These are phyloP conservation scores for Arizona elegans DNA, from an alignment of 2,113 vertebrate species.

Conservation along the genomic window DNA sequence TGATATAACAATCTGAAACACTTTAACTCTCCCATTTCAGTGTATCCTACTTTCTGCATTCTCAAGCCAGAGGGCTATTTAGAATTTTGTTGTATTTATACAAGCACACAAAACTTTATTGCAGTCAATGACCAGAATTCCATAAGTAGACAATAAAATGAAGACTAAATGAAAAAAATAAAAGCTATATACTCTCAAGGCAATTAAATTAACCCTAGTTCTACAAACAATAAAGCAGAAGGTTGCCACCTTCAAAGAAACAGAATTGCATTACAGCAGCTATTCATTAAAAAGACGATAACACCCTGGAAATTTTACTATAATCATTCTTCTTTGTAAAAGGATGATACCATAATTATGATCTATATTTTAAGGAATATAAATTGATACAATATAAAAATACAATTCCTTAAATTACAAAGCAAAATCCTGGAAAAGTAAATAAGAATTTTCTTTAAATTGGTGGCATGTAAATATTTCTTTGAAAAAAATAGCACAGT, in stretches of 20 bases:
- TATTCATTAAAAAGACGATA: background rate
- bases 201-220: background rate
- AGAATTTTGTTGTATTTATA: too few relatives aligned
- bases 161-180: background rate
- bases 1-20: background rate
- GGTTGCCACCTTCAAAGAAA: too few relatives aligned
- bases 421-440: background rate
- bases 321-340: background rate
- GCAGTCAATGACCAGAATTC: too few relatives aligned
- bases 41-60: background rate
- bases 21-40: background rate
- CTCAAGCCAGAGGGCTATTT: too few relatives aligned
- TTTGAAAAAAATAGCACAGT: background rate
- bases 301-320: background rate
- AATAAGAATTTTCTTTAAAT: background rate
- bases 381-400: background rate
- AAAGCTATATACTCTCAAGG: background rate
- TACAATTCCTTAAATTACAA: background rate
- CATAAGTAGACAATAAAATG: background rate
- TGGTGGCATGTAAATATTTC: background rate
- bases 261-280: background rate
- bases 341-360: background rate
- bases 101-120: too few relatives aligned
- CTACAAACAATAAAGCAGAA: background rate
- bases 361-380: background rate